phyloP scores from a whole-genome alignment of 2,888 invertebrate species.

The Chaetogeoica ovagalla region DNA sequence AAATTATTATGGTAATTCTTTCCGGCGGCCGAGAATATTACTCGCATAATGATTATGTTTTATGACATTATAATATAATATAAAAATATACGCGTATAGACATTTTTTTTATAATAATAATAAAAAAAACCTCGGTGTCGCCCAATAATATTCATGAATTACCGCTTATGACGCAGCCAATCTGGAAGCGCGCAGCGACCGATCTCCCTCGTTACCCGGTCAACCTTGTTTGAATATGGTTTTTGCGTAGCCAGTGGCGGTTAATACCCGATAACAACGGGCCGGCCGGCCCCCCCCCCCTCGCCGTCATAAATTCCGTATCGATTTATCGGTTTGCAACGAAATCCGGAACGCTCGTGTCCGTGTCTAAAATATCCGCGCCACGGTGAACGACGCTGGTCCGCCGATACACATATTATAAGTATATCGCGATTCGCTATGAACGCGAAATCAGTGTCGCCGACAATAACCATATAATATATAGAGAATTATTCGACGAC shows the following conservation, averaged over 20 bases:
- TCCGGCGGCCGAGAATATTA: slow-evolving; percentile 7
- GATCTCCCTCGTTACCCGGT: not conserved
- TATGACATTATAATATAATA: slow-evolving; percentile 10
- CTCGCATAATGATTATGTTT: slow-evolving; percentile 34
- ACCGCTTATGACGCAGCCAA: not conserved
- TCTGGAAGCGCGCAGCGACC: no score
- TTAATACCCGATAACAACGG: slow-evolving; percentile 5
- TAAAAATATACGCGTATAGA: not conserved
- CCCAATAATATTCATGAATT: slow-evolving; percentile 17
- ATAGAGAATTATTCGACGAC: no score
- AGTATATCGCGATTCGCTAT: no score
- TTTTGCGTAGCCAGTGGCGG: not conserved
- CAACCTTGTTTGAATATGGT: not conserved
- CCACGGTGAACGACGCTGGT: not conserved
- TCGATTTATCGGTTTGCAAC: not conserved
- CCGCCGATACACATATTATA: no score
- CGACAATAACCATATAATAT: no score
- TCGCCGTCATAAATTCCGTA: not conserved
- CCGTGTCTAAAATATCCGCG: no score
- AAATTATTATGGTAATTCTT: slow-evolving; percentile 47
- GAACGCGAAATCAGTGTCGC: not conserved
- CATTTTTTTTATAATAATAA: no score
- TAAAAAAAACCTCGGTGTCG: not conserved
- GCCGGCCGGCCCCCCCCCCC: no score
- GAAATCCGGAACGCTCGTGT: no score